A percentile compares a stretch with the other conserved stretches of the same genome.
Evolutionary conservation across 2,888 invertebrate genomes (phyloP).

Genomic region (Cephonodes hylas): DNA sequence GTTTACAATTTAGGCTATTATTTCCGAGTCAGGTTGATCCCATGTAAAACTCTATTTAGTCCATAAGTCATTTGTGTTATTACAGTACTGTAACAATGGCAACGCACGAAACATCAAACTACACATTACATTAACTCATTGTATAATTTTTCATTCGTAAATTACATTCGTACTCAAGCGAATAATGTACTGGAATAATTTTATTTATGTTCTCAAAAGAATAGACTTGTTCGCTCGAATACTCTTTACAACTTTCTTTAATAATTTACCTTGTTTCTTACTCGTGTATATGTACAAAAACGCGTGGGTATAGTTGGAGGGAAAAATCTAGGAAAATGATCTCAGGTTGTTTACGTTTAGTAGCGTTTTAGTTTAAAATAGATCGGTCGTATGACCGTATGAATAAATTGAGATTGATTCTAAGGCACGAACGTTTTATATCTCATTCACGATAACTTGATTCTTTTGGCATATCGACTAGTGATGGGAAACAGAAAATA

Average conservation of each 20-base stretch:
- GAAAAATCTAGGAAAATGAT: neutral
- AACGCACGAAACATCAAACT: constrained; percentile 15
- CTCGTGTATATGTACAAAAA: too few species aligned
- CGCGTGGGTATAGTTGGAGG: neutral
- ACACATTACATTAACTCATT: constrained; percentile 27
- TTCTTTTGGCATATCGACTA: too few species aligned
- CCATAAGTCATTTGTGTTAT: constrained; percentile 2
- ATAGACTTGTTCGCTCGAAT: neutral
- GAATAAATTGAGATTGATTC: too few species aligned
- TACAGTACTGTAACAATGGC: neutral
- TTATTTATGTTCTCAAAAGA: constrained; percentile 5
- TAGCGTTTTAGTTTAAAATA: too few species aligned
- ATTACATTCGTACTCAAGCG: constrained; percentile 54
- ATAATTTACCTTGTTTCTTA: neutral
- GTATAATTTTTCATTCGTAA: constrained; percentile 61
- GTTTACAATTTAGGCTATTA: too few species aligned
- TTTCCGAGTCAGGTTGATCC: neutral
- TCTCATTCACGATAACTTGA: too few species aligned
- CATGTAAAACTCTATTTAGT: neutral
- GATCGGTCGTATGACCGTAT: too few species aligned
- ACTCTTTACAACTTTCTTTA: neutral
- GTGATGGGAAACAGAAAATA: too few species aligned
- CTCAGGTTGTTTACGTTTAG: too few species aligned
- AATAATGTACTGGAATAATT: constrained; percentile 3
- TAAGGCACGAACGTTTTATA: too few species aligned